Evolutionary conservation across 2,888 invertebrate species (phyloP).

Genomic region (Phaonia tiefii): DNA sequence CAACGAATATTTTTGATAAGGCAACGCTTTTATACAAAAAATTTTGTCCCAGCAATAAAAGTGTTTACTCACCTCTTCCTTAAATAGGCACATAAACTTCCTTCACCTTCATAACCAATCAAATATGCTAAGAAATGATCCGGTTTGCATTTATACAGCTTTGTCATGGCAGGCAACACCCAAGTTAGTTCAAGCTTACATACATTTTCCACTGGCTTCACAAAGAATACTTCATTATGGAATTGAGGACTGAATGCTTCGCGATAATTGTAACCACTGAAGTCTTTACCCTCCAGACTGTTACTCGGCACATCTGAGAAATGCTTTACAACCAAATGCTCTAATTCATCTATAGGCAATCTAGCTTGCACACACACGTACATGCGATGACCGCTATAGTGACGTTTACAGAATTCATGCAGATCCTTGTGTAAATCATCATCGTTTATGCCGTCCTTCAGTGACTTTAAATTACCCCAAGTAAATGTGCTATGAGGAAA

Average conservation of each 20-base stretch:
- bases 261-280: slow-evolving; percentile 80
- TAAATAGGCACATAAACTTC: slow-evolving; percentile 89
- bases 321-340: slow-evolving; percentile 80
- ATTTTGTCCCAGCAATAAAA: not conserved
- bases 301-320: slow-evolving; percentile 88
- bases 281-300: slow-evolving; percentile 84
- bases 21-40: no score
- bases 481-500: slow-evolving; percentile 89
- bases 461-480: slow-evolving; percentile 91
- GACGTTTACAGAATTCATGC: slow-evolving; percentile 87
- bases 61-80: slow-evolving; percentile 84
- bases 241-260: slow-evolving; percentile 77
- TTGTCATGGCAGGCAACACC: slow-evolving; percentile 76
- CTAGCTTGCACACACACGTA: slow-evolving; percentile 89
- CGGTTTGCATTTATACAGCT: slow-evolving; percentile 79
- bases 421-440: slow-evolving; percentile 86
- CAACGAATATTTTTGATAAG: no score
- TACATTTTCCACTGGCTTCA: slow-evolving; percentile 88
- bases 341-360: slow-evolving; percentile 78
- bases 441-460: slow-evolving; percentile 84
- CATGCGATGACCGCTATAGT: slow-evolving; percentile 95
- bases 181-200: slow-evolving; percentile 83
- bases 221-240: slow-evolving; percentile 82
- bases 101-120: slow-evolving; percentile 93
- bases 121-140: slow-evolving; percentile 88